Percentiles rank a stretch among this genome's conserved stretches.
Evolutionary conservation across 2,113 vertebrate species (phyloP).

Genomic region (Mormyrus lacerda): DNA sequence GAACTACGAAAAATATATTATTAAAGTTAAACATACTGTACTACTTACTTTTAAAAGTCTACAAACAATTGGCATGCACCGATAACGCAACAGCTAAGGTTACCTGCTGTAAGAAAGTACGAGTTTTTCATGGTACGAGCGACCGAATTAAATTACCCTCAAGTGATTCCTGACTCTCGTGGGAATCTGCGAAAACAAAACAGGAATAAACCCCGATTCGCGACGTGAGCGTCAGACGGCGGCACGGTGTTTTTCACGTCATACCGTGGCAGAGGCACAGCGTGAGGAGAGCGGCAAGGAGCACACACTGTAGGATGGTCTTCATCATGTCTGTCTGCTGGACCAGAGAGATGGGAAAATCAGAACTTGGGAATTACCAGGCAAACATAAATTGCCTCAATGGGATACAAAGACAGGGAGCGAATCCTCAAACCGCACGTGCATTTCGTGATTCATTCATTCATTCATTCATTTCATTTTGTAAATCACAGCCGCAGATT

Average conservation of each 20-base stretch:
- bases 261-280: slow-evolving; percentile 50
- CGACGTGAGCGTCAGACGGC: neutral
- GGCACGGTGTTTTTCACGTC: neutral
- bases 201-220: slow-evolving; percentile 22
- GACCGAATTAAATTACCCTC: slow-evolving; percentile 48
- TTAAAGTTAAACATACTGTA: neutral
- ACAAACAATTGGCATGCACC: neutral
- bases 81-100: neutral
- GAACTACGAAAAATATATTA: neutral
- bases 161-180: slow-evolving; percentile 60
- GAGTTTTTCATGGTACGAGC: neutral
- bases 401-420: neutral
- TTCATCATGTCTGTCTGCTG: slow-evolving; percentile 37
- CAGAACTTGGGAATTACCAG: neutral
- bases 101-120: neutral
- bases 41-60: neutral
- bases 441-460: neutral
- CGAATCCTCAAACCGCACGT: neutral
- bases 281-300: slow-evolving; percentile 40
- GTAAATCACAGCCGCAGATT: neutral
- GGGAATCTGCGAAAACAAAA: slow-evolving; percentile 57
- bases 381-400: neutral
- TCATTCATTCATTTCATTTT: neutral
- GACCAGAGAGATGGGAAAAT: slow-evolving; percentile 20
- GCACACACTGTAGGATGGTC: slow-evolving; percentile 42